These are phyloP conservation scores for Pelvicachromis taeniatus DNA, from an alignment of 2,113 vertebrate genomes.

Conservation along the genomic window DNA sequence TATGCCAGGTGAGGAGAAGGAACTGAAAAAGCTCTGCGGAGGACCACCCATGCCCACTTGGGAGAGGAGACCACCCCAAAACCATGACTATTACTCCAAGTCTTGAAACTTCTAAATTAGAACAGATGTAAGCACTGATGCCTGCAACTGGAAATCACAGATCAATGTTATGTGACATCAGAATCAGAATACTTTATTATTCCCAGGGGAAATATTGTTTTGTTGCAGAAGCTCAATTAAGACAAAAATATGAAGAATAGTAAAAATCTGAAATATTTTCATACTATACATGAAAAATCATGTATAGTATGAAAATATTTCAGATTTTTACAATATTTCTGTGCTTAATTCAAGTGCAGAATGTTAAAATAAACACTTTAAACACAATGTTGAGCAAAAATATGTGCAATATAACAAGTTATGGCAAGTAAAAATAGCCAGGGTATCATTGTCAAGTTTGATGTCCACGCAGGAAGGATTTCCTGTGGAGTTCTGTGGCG, in stretches of 20 bases:
- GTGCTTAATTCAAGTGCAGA: background rate
- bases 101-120: background rate
- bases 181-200: background rate
- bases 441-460: background rate
- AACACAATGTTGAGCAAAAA: background rate
- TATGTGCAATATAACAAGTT: background rate
- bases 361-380: background rate
- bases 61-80: background rate
- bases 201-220: background rate
- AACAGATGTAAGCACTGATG: background rate
- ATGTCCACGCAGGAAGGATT: background rate
- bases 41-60: background rate
- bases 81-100: background rate
- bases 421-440: background rate
- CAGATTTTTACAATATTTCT: too few species aligned
- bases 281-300: background rate
- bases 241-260: background rate
- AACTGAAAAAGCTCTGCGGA: rapidly evolving
- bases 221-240: background rate
- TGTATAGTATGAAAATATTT: too few species aligned
- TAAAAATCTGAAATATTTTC: background rate
- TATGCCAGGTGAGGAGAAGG: background rate
- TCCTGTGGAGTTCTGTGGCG: background rate
- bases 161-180: background rate
- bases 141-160: background rate